Percentiles rank a stretch among this genome's conserved stretches.
These are phyloP conservation scores for Origma solitaria DNA, from an alignment of 2,113 vertebrate species.

Conservation along the genomic window DNA sequence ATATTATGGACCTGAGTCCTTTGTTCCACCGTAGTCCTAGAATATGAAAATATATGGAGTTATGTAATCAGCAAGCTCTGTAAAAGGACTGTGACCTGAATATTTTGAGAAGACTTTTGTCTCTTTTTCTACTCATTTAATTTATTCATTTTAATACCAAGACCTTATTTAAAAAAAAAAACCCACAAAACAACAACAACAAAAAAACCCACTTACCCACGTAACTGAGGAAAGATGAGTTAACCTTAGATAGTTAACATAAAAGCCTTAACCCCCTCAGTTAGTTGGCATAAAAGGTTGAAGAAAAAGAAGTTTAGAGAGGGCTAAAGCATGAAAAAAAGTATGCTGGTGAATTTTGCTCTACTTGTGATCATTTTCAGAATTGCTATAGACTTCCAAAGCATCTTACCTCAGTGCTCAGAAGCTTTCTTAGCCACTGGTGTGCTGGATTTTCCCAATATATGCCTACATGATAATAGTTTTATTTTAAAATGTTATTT, in stretches of 20 bases:
- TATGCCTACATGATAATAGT: neutral
- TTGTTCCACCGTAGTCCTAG: neutral
- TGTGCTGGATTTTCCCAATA: neutral
- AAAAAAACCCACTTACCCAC: neutral
- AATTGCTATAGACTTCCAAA: neutral
- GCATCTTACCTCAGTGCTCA: neutral
- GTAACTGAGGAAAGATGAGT: neutral
- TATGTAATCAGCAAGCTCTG: neutral
- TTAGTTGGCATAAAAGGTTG: neutral
- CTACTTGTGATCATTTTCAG: neutral
- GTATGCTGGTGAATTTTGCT: neutral
- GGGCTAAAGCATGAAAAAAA: neutral
- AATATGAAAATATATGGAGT: neutral
- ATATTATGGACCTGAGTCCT: neutral
- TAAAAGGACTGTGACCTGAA: neutral
- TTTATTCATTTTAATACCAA: neutral
- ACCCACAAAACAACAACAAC: too few relatives aligned
- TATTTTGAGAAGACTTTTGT: neutral
- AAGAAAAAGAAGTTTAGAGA: neutral
- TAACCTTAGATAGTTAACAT: neutral
- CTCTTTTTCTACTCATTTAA: neutral
- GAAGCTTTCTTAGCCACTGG: neutral
- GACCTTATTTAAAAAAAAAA: neutral
- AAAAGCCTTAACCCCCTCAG: neutral
- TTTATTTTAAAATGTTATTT: neutral